Percentiles rank a stretch among this genome's conserved stretches.
These are phyloP conservation scores for Dermolepida albohirtum DNA, from an alignment of 2,888 invertebrate species.

Conservation along the genomic window DNA sequence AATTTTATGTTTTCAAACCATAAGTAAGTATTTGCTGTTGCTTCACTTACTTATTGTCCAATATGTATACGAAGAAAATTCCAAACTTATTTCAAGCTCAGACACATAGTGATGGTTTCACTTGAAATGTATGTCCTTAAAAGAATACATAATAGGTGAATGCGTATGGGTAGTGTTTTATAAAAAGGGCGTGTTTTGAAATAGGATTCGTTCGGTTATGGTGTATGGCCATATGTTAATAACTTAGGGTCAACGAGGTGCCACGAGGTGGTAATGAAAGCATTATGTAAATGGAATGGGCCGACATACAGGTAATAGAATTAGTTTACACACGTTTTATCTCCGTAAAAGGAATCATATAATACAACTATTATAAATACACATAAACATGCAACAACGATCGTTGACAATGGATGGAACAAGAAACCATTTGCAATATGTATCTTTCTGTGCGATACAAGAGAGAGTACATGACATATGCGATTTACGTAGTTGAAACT, in stretches of 20 bases:
- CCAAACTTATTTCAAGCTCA: no score
- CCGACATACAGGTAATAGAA: conserved; percentile 49
- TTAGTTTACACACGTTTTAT: conserved; percentile 47
- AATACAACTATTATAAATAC: conserved; percentile 42
- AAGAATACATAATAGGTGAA: conserved; percentile 21
- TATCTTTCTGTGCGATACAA: conserved; percentile 35
- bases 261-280: conserved; percentile 52
- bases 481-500: conserved; percentile 38
- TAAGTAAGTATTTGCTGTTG: no score
- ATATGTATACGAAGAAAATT: no score
- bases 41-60: no score
- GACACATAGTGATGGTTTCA: not conserved
- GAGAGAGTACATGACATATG: conserved; percentile 37
- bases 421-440: conserved; percentile 44
- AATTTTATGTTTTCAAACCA: no score
- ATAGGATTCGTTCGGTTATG: conserved; percentile 42
- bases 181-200: conserved; percentile 47
- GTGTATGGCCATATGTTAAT: conserved; percentile 50
- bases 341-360: conserved; percentile 44
- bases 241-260: conserved; percentile 50
- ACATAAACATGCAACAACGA: conserved; percentile 39
- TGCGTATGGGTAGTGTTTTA: conserved; percentile 39
- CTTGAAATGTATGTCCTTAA: conserved; percentile 13
- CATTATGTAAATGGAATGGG: conserved; percentile 51
- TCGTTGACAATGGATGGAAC: conserved; percentile 39